These are phyloP conservation scores for Sinocyclocheilus anshuiensis DNA, from an alignment of 2,113 vertebrate genomes.

Conservation along the genomic window DNA sequence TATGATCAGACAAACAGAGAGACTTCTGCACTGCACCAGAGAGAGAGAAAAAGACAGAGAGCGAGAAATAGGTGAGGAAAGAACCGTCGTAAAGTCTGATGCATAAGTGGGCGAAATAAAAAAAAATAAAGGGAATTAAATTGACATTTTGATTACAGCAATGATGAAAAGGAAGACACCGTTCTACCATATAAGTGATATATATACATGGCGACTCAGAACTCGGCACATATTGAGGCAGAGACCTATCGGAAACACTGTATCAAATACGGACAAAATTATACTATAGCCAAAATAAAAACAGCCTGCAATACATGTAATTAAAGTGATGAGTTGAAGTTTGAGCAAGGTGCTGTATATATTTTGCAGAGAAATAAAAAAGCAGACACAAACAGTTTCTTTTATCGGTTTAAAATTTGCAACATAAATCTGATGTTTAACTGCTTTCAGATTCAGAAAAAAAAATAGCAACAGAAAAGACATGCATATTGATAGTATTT, in stretches of 20 bases:
- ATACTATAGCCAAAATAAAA: neutral
- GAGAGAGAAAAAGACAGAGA: constrained; percentile 24
- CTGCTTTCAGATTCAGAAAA: neutral
- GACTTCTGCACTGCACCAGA: constrained; percentile 55
- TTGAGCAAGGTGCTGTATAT: neutral
- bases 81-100: constrained; percentile 49
- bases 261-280: neutral
- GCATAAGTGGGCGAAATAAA: constrained; percentile 41
- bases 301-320: neutral
- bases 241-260: neutral
- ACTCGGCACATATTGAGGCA: neutral
- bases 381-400: neutral
- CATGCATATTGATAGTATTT: neutral
- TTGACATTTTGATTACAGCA: constrained; percentile 53
- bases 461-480: neutral
- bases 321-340: neutral
- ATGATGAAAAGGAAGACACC: neutral
- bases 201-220: neutral
- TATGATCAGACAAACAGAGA: constrained; percentile 51
- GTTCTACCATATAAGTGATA: neutral
- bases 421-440: neutral
- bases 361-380: neutral
- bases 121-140: constrained; percentile 55
- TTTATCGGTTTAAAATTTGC: neutral
- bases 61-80: constrained; percentile 46